Conservation (phyloP, 2,888 invertebrate genomes). For the Aromia moschata region DNA sequence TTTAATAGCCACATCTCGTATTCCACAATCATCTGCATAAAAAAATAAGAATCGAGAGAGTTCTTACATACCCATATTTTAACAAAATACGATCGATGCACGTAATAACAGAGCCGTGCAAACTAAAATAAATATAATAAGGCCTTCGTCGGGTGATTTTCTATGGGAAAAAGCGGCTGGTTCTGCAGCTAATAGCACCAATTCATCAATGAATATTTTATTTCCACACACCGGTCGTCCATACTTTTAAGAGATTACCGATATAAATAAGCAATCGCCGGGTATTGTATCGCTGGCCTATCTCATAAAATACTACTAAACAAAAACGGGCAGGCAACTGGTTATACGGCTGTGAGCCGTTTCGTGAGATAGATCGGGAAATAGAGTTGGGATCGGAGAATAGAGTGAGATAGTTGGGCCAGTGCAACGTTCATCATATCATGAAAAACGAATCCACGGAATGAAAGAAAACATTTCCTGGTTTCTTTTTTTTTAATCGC, state of each 20-base stretch:
- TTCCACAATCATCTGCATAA: too few relatives aligned
- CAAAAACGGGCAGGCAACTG: background rate
- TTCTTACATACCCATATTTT: slow-evolving; percentile 48
- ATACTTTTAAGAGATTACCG: slow-evolving; percentile 35
- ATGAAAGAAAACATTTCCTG: too few relatives aligned
- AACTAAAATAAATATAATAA: slow-evolving; percentile 54
- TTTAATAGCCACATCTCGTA: too few relatives aligned
- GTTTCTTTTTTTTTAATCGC: too few relatives aligned
- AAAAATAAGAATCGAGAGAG: slow-evolving; percentile 7
- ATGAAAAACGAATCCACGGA: too few relatives aligned
- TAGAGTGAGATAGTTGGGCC: too few relatives aligned
- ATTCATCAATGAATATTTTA: slow-evolving; percentile 54
- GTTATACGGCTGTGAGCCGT: too few relatives aligned
- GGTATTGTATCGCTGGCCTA: slow-evolving; percentile 16
- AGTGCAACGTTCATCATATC: too few relatives aligned
- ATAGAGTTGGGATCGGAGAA: too few relatives aligned
- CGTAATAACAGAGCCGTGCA: slow-evolving; percentile 53
- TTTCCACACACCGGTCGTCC: slow-evolving; percentile 33
- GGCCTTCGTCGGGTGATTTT: slow-evolving; percentile 56
- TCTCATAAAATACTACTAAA: slow-evolving; percentile 3
- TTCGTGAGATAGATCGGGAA: too few relatives aligned
- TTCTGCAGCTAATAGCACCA: slow-evolving; percentile 46
- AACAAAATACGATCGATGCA: slow-evolving; percentile 50
- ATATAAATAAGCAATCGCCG: slow-evolving; percentile 25
- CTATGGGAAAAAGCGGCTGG: slow-evolving; percentile 54